A percentile compares a stretch with the other conserved stretches of the same genome.
Evolutionary conservation across 2,113 vertebrate genomes (phyloP).

Genomic region (Typhlomys cinereus): DNA sequence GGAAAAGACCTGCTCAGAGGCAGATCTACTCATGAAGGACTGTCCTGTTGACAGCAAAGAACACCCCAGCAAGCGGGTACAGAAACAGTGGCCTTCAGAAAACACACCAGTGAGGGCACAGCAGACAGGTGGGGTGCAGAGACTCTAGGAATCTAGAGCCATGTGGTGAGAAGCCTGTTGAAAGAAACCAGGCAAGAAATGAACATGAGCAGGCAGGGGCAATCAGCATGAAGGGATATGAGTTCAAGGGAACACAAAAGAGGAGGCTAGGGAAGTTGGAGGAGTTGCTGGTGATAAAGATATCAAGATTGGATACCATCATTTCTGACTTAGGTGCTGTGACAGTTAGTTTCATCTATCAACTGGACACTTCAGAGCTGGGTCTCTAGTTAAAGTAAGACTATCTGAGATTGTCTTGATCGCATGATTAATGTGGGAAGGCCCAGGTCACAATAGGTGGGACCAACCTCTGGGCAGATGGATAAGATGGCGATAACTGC

Average conservation of each 20-base stretch:
- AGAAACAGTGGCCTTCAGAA: conserved; percentile 10
- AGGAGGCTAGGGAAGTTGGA: neutral
- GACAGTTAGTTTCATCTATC: too few species aligned
- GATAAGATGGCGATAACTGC: too few species aligned
- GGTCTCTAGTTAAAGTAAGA: too few species aligned
- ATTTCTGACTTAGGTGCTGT: conserved; percentile 10
- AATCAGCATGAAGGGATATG: neutral
- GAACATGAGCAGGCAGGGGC: neutral
- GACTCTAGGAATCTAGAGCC: neutral
- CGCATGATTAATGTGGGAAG: too few species aligned
- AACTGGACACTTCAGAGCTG: too few species aligned
- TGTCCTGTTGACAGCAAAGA: neutral
- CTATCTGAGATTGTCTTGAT: too few species aligned
- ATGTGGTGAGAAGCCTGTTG: neutral
- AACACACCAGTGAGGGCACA: neutral
- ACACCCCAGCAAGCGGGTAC: neutral
- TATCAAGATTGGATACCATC: neutral
- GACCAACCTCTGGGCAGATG: too few species aligned
- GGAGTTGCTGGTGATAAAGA: neutral
- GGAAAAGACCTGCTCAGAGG: neutral
- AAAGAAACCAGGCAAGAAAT: conserved; percentile 17
- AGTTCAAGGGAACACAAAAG: neutral
- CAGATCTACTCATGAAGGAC: neutral
- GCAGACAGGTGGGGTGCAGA: neutral
- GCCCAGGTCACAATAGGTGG: too few species aligned